Evolutionary conservation across 2,797 vertebrate genomes (phyloP), one percentile per base, ranked within the genome.

Genomic region (Amazona finschi): DNA sequence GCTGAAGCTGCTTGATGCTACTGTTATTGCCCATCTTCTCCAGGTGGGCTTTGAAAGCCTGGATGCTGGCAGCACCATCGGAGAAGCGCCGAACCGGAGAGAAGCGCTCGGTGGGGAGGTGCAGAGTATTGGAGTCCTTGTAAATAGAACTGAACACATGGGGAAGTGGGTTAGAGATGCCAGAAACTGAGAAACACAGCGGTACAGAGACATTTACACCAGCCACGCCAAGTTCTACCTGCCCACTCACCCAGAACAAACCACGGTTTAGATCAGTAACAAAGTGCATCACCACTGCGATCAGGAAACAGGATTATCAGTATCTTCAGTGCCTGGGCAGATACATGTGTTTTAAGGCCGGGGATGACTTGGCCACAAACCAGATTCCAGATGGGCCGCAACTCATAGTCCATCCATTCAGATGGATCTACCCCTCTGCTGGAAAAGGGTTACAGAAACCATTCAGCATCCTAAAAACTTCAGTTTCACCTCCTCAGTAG

Each of bases 121-220:
- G 99, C 97, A 99, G 98, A 28, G 99, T 99, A 95, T 99, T 99
- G 85, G 99, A 99, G 97, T 99, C 99, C 98, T 99, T 99, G 97
- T 99, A 99, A 97, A 99, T 98, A 69, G 99, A 99, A 97, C 99
- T 99, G 97, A 96, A 96, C 88, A 97, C 77, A 93, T 0, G 70
- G 93, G 89, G 14, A 49, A 33, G 52, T 0, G 69, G 58, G 87
- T 96, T 31, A 96, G 88, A 1, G 33, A 41, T 2, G 33, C 31
- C 83, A 50, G 80, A 19, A 11, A 9, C 57, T 11, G 57, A 2
- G 61, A 38, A 7, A 39, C 77, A 11, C 30, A 20, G 81, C 0
- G 11, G 61, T 1, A 22, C 71, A 85, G 39, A 78, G n/a, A 62
- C 41, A 4, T 5, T 12, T 24, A 33, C 53, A 74, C 7, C 81